Evolutionary conservation across 2,888 invertebrate species (phyloP), one percentile per base, ranked within the genome.

Genomic region (Idaea dimidiata): DNA sequence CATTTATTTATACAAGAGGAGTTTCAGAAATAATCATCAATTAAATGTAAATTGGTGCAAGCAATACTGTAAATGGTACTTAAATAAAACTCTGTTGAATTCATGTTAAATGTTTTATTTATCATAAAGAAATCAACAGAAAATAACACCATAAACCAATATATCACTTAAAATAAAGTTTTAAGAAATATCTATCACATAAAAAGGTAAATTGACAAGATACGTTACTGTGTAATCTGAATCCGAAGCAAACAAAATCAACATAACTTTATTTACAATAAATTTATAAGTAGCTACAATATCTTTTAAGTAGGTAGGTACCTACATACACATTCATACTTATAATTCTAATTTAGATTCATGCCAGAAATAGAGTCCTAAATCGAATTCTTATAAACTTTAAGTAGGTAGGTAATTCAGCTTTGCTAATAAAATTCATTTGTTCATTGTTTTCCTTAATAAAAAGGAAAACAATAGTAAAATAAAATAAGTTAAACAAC

Each of bases 1-100:
- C 99, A 99, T 94, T 96, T 97, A 17, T 99, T 99, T 89, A 97
- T 99, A 82, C 83, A 82, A 74, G 87, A 86, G 66, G 78, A 79
- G 63, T 68, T 87, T 57, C 71, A 73, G 63, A 86, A 83, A 70
- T 81, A 68, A 80, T 67, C 70, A 62, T 59, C 60, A 70, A 60
- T 16, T 43, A 53, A 55, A 68, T 43, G 67, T 67, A 54, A 65
- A 64, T 58, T 69, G 54, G 59, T 66, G 10, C 54, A 54, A 62
- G 59, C 62, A 60, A 62, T 60, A 63, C 63, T 60, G 63, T 6
- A 55, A 57, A n/a, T 61, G 62, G 65, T 62, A 66, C 65, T 59
- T 65, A 69, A 80, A 81, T 81, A 81, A 87, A 84, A 85, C 76
- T 78, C 69, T 68, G 70, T 72, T 73, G 77, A 72, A 81, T 78